Evolutionary conservation across 1,140 invertebrate genomes (phyloP), one percentile per base, ranked within the genome.

Genomic region (Rhyzopertha dominica): DNA sequence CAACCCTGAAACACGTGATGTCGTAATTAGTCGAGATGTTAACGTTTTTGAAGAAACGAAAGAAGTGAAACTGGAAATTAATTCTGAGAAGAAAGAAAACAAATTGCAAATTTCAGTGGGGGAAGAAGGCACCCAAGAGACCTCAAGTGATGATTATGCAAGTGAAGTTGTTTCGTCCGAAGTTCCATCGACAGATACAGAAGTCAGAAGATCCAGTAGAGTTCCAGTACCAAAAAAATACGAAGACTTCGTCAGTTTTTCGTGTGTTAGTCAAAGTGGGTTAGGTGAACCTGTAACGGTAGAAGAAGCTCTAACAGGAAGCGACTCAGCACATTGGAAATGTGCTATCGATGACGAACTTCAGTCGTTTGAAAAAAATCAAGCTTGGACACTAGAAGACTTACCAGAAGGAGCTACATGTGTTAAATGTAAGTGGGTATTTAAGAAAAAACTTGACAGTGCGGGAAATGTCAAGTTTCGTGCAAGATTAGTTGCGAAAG

Each of bases 391-490:
- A 3, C 12, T 68, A 22, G 58, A 61, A 17, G 51, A 65, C 30
- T 32, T 47, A 56, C 62, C 65, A 20, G 5, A 45, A 18, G 42
- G 50, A 39, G 53, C 53, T 43, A 63, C 59, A 26, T 40, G 59
- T 50, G 59, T 70, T 24, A 38, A 63, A 40, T 65, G 59, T 35
- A 60, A 61, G 49, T 67, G 64, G 63, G 57, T 68, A 3, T 68
- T 53, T 19, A 62, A 58, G 46, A 47, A 26, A 5, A 68, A 69
- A 43, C 25, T 45, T 7, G 45, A 58, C 40, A 30, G 42, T 7
- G 49, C 62, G 16, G 51, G 51, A 20, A 42, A 50, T 24, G 13
- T 47, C 4, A 8, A 25, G 10, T 48, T 57, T 13, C 56, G 50
- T 40, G 63, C 65, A 4, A 44, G 65, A 17, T 49, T 70, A 25